Percentiles rank a stretch among this genome's conserved stretches.
Evolutionary conservation across 1,140 invertebrate species (phyloP).

Genomic region (Drosophila lacertosa): DNA sequence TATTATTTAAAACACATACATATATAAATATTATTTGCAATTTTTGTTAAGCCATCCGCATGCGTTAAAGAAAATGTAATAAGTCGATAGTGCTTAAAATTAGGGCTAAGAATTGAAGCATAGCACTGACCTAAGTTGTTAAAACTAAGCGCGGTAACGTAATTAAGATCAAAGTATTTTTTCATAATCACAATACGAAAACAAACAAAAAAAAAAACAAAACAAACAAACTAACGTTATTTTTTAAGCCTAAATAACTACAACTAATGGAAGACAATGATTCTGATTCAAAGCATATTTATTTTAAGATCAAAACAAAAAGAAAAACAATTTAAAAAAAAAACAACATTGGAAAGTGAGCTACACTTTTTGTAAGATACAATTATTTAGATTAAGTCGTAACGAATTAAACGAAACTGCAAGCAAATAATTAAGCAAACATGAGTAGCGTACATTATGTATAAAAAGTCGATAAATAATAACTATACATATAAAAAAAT

Average conservation of each 20-base stretch:
- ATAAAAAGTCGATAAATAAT: slow-evolving; percentile 70
- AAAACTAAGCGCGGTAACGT: slow-evolving; percentile 40
- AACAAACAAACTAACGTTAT: slow-evolving; percentile 32
- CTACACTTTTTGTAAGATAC: slow-evolving; percentile 69
- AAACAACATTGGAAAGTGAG: slow-evolving; percentile 26
- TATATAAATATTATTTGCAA: slow-evolving; percentile 66
- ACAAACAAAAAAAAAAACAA: slow-evolving; percentile 20
- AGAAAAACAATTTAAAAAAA: slow-evolving; percentile 31
- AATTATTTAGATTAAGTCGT: slow-evolving; percentile 61
- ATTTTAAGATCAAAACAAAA: slow-evolving; percentile 47
- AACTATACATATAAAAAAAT: slow-evolving; percentile 44
- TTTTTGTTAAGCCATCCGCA: slow-evolving; percentile 71
- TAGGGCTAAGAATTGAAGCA: slow-evolving; percentile 57
- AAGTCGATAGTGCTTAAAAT: slow-evolving; percentile 27
- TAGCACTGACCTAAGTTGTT: slow-evolving; percentile 74
- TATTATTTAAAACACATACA: slow-evolving; percentile 56
- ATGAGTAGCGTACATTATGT: slow-evolving; percentile 68
- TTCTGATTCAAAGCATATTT: slow-evolving; percentile 58
- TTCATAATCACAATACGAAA: slow-evolving; percentile 45
- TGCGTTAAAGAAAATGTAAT: slow-evolving; percentile 22
- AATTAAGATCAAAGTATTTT: slow-evolving; percentile 62
- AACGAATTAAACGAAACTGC: slow-evolving; percentile 58
- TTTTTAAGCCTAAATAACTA: slow-evolving; percentile 51
- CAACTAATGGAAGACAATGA: slow-evolving; percentile 74
- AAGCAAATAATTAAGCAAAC: slow-evolving; percentile 68